These are phyloP conservation scores for Gymnopithys bicolor DNA, from an alignment of 2,797 vertebrate genomes.

Conservation along the genomic window DNA sequence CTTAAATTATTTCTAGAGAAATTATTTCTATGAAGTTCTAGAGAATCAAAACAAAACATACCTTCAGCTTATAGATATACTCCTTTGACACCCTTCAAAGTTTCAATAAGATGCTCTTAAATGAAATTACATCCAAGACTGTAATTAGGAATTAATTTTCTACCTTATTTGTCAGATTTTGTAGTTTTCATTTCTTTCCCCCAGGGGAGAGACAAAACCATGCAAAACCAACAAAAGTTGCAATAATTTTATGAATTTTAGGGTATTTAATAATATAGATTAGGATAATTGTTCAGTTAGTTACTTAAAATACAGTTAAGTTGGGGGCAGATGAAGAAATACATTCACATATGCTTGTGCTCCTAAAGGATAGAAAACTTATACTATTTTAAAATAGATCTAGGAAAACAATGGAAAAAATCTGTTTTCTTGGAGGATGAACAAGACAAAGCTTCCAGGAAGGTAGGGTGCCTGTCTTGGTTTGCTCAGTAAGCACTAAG, in stretches of 20 bases:
- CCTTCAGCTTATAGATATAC: background rate
- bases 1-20: background rate
- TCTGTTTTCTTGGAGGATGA: background rate
- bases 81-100: background rate
- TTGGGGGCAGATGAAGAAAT: background rate
- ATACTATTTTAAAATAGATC: background rate
- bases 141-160: background rate
- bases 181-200: background rate
- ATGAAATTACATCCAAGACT: background rate
- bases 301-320: background rate
- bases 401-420: background rate
- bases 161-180: background rate
- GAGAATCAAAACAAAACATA: background rate
- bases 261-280: background rate
- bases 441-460: background rate
- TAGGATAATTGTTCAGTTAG: background rate
- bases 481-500: background rate
- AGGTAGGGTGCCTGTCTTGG: no score
- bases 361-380: background rate
- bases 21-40: no score
- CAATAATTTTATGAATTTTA: background rate
- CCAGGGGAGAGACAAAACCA: fast-evolving
- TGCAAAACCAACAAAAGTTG: background rate
- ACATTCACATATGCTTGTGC: background rate
- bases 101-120: background rate